Base-by-base conservation (phyloP, 2,888 invertebrate species). In the Leptopilina myrica region DNA sequence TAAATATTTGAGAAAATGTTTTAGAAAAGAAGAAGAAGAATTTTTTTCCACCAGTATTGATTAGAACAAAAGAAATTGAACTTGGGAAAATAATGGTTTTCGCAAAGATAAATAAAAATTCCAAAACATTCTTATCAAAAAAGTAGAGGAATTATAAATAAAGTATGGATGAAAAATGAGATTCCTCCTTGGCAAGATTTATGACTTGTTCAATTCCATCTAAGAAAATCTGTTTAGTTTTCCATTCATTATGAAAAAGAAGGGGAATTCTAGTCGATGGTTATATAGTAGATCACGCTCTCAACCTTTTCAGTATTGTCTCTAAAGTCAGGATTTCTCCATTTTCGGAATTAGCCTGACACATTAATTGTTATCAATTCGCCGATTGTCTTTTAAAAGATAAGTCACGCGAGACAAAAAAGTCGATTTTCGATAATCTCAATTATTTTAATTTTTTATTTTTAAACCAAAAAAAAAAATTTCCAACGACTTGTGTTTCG, bases 261-360 rank as follows among this genome's bases (percentile, higher is more conserved):
- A 85, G 85, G 86, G 84, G 79, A 85, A 84, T 85, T 85, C 86
- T 84, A 85, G 85, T 81, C 86, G 86, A 86, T 86, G 88, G 87
- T 85, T 91, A 91, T 91, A 91, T 90, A 91, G 89, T 85, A 82
- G 82, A 87, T 84, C 86, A 86, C 86, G 79, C 86, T 85, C 82
- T 86, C 85, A 86, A 85, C 83, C 87, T 86, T 88, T 89, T 85
- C 91, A 91, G 91, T 91, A 86, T 87, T 84, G 87, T 86, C 84
- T 87, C 86, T 82, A 85, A 83, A 84, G 86, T 85, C 87, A 83
- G 85, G 88, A 89, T 88, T 89, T 87, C 79, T 85, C 84, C 80
- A 79, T 76, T 81, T 83, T 78, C 80, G 80, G 78, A 83, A 83
- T 75, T 64, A 82, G 80, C 66, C 76, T 78, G 79, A 64, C 40